Conservation (phyloP, 30 jellyfish, hydroid and myxozoan species). For the Cassiopea xamachana region DNA sequence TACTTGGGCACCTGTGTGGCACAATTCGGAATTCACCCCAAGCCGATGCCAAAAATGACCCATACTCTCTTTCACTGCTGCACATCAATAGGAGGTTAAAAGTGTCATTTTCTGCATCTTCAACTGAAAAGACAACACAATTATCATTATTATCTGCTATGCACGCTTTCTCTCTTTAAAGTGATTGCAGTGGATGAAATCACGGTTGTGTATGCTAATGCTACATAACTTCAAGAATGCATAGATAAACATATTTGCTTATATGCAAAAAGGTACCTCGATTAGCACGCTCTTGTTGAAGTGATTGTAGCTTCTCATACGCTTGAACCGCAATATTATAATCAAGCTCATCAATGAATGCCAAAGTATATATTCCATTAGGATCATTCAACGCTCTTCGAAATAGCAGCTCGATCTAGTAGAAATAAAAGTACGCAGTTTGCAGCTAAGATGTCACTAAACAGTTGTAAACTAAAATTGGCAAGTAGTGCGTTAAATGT, state of each 20-base stretch:
- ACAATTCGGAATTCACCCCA: constrained; percentile 57
- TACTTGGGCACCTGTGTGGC: constrained; percentile 33
- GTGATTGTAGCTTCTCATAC: constrained; percentile 18
- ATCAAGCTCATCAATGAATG: constrained; percentile 51
- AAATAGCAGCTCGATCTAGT: constrained; percentile 51
- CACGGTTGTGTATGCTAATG: background rate
- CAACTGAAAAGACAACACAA: background rate
- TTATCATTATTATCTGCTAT: background rate
- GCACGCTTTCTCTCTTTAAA: too few species aligned
- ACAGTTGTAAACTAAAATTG: too few species aligned
- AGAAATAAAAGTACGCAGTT: background rate
- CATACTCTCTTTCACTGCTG: constrained; percentile 74
- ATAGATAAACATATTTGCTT: too few species aligned
- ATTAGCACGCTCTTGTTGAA: constrained; percentile 6
- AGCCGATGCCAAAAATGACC: constrained; percentile 74
- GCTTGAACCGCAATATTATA: constrained; percentile 58
- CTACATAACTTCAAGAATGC: too few species aligned
- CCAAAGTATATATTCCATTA: constrained; percentile 31
- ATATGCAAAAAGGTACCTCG: constrained; percentile 13
- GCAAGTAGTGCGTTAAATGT: too few species aligned
- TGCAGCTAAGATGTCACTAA: background rate
- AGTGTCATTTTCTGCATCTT: background rate
- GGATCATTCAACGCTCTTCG: constrained; percentile 53
- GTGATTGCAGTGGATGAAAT: too few species aligned
- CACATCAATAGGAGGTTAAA: constrained; percentile 66